Evolutionary conservation across 2,797 vertebrate species (phyloP).

Genomic region (Jordanella pulchra): DNA sequence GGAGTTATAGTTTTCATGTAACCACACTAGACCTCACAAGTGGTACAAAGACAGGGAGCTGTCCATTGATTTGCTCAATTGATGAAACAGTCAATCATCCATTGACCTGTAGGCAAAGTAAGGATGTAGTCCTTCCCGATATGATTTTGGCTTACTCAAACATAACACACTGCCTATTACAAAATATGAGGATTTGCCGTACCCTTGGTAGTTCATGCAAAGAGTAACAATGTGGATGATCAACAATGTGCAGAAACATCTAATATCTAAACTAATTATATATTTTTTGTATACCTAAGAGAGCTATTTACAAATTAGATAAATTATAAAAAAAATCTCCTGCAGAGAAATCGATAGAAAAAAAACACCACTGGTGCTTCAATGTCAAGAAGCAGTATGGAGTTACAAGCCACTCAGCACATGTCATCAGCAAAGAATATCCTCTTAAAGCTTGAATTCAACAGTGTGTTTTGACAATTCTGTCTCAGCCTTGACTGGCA

Average conservation of each 20-base stretch:
- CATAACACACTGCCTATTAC: constrained; percentile 12
- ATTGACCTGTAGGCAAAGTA: constrained; percentile 41
- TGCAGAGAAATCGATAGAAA: constrained; percentile 30
- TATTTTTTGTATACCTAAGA: not conserved
- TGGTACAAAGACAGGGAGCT: constrained; percentile 35
- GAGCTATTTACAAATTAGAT: constrained; percentile 22
- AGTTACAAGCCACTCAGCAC: constrained; percentile 58
- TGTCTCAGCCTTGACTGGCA: constrained; percentile 70
- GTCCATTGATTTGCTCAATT: constrained; percentile 58
- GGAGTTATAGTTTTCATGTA: constrained; percentile 16
- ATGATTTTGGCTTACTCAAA: constrained; percentile 45
- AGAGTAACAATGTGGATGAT: constrained; percentile 22
- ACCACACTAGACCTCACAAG: constrained; percentile 33
- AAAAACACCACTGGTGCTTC: constrained; percentile 24
- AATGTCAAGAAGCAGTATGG: constrained; percentile 29
- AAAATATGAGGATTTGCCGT: constrained; percentile 3
- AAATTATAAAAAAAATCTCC: constrained; percentile 34
- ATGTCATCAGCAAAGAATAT: constrained; percentile 67
- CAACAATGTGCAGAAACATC: not conserved
- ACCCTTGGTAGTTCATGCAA: constrained; percentile 1
- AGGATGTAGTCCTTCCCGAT: constrained; percentile 11
- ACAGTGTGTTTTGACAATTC: constrained; percentile 72
- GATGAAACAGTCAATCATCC: constrained; percentile 60
- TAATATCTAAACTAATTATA: constrained; percentile 14
- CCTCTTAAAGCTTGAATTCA: constrained; percentile 59